Percentiles rank a stretch among this genome's conserved stretches.
Conservation (phyloP, 2,113 vertebrate species). For the Chaetodon trifascialis region DNA sequence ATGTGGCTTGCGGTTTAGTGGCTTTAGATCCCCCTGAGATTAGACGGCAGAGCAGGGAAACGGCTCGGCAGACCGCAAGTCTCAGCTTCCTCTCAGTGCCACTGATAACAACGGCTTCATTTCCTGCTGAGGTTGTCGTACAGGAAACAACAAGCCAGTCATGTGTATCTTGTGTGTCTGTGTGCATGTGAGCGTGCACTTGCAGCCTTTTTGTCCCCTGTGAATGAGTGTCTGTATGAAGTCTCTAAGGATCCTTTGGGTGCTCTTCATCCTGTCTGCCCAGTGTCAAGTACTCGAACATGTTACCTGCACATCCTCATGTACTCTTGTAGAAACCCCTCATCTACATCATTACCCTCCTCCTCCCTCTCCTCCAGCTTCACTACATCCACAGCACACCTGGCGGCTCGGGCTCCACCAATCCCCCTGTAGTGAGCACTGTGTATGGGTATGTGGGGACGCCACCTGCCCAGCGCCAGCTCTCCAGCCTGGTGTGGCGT, state of each 20-base stretch:
- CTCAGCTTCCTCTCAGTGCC: constrained; percentile 35
- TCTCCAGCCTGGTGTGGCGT: constrained; percentile 93
- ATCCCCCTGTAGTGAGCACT: constrained; percentile 94
- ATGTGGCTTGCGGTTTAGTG: constrained; percentile 54
- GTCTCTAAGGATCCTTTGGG: background rate
- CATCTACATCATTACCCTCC: background rate
- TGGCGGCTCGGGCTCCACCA: constrained; percentile 93
- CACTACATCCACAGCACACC: constrained; percentile 96
- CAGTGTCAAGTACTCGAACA: background rate
- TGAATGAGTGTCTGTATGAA: background rate
- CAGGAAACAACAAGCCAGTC: constrained; percentile 28
- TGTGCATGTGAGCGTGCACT: background rate
- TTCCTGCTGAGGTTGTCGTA: constrained; percentile 32
- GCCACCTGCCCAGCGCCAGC: constrained; percentile 93
- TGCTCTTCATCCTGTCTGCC: background rate
- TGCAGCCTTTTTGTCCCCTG: background rate
- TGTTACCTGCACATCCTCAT: too few relatives aligned
- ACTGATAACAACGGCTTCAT: constrained; percentile 47
- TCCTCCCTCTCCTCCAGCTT: constrained; percentile 82
- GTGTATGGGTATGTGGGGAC: constrained; percentile 95
- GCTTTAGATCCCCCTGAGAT: constrained; percentile 58
- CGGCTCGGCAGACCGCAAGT: constrained; percentile 34
- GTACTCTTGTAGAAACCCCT: background rate
- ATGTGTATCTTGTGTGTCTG: background rate
- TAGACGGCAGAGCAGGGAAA: background rate